Evolutionary conservation across 64 coral and sea anemone species (phyloP).

Genomic region (Orbicella faveolata): DNA sequence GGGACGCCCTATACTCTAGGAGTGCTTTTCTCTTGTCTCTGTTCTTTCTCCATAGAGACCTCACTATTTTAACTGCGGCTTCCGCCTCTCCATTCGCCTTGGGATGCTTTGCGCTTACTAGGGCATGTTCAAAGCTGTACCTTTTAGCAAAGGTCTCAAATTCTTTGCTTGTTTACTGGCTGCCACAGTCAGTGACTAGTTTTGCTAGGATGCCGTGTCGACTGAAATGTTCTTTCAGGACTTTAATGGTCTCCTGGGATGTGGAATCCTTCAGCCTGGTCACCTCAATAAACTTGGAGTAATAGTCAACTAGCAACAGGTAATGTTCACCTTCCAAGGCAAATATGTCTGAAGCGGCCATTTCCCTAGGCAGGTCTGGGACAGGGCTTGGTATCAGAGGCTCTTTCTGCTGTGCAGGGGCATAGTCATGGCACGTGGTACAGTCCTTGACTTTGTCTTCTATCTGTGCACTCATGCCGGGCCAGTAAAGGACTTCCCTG

Average conservation of each 20-base stretch:
- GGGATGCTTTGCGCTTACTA: slow-evolving; percentile 3
- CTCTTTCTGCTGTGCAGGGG: too few relatives aligned
- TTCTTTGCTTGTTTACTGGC: slow-evolving; percentile 18
- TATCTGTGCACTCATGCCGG: too few relatives aligned
- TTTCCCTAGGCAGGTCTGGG: slow-evolving; percentile 43
- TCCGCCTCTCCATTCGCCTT: too few relatives aligned
- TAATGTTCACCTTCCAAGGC: neutral
- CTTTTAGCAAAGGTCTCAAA: slow-evolving; percentile 19
- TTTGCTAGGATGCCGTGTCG: too few relatives aligned
- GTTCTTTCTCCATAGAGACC: too few relatives aligned
- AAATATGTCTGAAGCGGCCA: slow-evolving; percentile 33
- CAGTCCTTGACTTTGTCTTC: too few relatives aligned
- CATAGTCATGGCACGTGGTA: too few relatives aligned
- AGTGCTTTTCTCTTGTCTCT: too few relatives aligned
- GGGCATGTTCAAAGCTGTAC: slow-evolving; percentile 54
- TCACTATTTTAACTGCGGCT: too few relatives aligned
- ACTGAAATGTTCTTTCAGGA: too few relatives aligned
- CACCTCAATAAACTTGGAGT: slow-evolving; percentile 51
- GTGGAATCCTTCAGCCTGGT: slow-evolving; percentile 34
- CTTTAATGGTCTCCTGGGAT: neutral
- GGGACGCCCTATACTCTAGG: too few relatives aligned
- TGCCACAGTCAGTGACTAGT: too few relatives aligned
- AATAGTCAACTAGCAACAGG: neutral
- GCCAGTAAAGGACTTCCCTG: slow-evolving; percentile 36
- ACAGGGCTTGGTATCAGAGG: neutral